These are phyloP conservation scores for Pogonognathellus flavescens DNA, from an alignment of 1,140 invertebrate species.

Conservation along the genomic window DNA sequence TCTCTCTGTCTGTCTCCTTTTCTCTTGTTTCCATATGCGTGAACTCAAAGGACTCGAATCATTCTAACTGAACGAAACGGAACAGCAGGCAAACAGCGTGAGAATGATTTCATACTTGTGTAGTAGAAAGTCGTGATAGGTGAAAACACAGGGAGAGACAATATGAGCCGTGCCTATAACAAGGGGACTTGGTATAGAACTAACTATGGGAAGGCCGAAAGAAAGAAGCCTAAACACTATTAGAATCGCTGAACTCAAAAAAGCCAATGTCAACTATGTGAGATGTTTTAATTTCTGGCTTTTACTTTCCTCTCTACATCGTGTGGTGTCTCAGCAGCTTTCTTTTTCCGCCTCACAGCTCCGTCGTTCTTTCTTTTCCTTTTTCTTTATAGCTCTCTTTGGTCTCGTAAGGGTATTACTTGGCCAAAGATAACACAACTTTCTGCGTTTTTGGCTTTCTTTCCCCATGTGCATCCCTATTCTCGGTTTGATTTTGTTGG, in stretches of 20 bases:
- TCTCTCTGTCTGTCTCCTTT: no score
- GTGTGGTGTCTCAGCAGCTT: slow-evolving; percentile 1
- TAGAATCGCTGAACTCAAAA: no score
- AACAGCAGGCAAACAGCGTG: no score
- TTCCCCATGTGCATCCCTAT: not conserved
- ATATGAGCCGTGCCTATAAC: no score
- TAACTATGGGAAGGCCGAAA: not conserved
- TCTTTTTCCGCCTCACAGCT: slow-evolving; percentile 20
- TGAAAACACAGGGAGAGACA: no score
- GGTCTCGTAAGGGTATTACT: not conserved
- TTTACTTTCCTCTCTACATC: not conserved
- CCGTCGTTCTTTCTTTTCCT: slow-evolving; percentile 14
- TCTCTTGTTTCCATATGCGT: no score
- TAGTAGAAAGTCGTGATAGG: no score
- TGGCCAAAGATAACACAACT: slow-evolving; percentile 7
- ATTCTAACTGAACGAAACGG: no score
- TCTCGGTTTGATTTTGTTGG: not conserved
- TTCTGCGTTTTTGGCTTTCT: not conserved
- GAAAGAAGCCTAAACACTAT: not conserved
- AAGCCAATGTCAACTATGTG: slow-evolving; percentile 16
- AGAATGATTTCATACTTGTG: no score
- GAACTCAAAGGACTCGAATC: no score
- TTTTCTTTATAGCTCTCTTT: not conserved
- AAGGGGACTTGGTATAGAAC: not conserved
- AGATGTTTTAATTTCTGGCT: slow-evolving; percentile 47